These are phyloP conservation scores for Chionomys nivalis DNA, from an alignment of 2,113 vertebrate genomes.

Conservation along the genomic window DNA sequence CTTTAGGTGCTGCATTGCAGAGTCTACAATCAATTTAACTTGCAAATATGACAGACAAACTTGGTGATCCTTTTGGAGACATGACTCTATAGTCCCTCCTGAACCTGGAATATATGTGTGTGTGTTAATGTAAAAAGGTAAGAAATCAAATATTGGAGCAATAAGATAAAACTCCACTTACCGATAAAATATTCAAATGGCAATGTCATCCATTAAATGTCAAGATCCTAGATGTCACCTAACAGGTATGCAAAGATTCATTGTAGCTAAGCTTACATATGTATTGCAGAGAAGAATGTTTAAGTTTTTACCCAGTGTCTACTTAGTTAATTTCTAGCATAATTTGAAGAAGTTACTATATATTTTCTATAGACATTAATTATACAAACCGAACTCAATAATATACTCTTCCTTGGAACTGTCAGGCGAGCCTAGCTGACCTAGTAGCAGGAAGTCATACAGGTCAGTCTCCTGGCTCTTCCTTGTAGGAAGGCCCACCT, in stretches of 20 bases:
- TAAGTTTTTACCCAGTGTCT: conserved; percentile 35
- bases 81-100: not conserved
- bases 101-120: not conserved
- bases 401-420: conserved; percentile 15
- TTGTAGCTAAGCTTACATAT: conserved; percentile 9
- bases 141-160: conserved; percentile 15
- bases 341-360: not conserved
- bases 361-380: not conserved
- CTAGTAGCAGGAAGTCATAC: not conserved
- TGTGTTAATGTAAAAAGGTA: conserved; percentile 48
- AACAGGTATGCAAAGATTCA: not conserved
- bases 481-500: not conserved
- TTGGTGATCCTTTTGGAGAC: not conserved
- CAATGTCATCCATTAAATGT: not conserved
- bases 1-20: not conserved
- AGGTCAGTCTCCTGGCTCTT: not conserved
- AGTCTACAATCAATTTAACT: conserved; percentile 20
- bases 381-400: conserved; percentile 24
- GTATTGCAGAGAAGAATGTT: not conserved
- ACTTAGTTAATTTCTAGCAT: conserved; percentile 13
- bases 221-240: not conserved
- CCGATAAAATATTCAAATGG: not conserved
- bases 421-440: not conserved
- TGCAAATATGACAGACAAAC: not conserved
- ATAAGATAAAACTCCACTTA: conserved; percentile 22